Percentiles rank a stretch among this genome's conserved stretches.
Conservation (phyloP, 2,113 vertebrate genomes). For the Opisthocomus hoazin region DNA sequence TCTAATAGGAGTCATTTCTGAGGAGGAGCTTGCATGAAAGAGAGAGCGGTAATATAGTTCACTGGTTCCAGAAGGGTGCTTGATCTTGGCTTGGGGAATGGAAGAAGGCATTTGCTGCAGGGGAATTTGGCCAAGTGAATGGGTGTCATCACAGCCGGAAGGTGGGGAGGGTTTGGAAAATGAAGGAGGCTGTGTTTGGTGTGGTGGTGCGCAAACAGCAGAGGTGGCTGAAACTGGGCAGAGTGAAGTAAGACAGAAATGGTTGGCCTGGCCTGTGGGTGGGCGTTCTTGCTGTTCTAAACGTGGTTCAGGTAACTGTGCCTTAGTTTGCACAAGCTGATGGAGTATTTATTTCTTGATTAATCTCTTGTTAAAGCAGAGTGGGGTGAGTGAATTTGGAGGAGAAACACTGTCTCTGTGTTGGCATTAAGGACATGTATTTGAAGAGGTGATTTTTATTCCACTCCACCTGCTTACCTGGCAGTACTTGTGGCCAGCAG, state of each 20-base stretch:
- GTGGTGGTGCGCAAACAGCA: neutral
- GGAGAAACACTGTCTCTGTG: neutral
- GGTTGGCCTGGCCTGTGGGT: neutral
- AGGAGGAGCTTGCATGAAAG: neutral
- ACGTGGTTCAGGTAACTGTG: neutral
- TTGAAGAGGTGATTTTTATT: neutral
- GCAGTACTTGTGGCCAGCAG: neutral
- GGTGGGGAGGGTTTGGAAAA: neutral
- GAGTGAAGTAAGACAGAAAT: neutral
- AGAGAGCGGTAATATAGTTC: neutral
- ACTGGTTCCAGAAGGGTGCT: neutral
- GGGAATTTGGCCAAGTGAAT: neutral
- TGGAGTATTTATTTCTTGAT: neutral
- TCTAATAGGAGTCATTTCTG: neutral
- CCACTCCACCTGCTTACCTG: accelerated
- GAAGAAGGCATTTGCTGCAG: neutral
- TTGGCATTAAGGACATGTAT: neutral
- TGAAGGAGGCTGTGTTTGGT: neutral
- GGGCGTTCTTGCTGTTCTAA: neutral
- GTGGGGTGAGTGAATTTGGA: neutral
- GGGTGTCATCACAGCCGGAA: neutral
- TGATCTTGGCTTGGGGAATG: neutral
- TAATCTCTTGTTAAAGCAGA: neutral
- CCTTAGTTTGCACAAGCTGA: neutral
- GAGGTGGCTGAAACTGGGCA: neutral